phyloP scores from a whole-genome alignment of 2,113 vertebrate genomes.

The Litocranius walleri region DNA sequence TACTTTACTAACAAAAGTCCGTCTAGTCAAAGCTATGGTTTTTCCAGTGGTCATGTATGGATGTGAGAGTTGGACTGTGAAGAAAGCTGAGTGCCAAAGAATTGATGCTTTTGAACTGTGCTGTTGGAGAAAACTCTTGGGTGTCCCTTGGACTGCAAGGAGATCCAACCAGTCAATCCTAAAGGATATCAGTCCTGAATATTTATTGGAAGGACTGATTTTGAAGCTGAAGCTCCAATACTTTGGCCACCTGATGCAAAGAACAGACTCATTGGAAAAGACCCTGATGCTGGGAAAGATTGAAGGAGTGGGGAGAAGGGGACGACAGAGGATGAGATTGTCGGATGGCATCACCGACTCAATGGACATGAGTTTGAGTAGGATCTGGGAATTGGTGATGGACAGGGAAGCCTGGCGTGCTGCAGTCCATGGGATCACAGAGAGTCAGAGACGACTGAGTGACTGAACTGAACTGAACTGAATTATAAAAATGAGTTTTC shows the following conservation, averaged over 20 bases:
- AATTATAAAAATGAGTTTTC: conserved; percentile 13
- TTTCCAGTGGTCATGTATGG: not conserved
- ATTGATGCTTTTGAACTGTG: not conserved
- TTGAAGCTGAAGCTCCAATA: not conserved
- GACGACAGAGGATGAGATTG: not conserved
- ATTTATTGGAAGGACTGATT: not conserved
- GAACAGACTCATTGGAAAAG: not conserved
- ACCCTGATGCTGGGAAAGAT: not conserved
- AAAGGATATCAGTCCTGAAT: not conserved
- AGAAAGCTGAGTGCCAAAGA: not conserved
- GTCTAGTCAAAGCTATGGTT: not conserved
- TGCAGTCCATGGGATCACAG: not conserved
- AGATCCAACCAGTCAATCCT: not conserved
- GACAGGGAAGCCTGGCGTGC: not conserved
- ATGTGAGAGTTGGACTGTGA: not conserved
- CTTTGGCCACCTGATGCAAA: not conserved
- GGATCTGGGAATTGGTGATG: not conserved
- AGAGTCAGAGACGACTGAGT: not conserved
- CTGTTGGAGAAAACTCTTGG: not conserved
- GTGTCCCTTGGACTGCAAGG: not conserved
- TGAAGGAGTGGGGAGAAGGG: not conserved
- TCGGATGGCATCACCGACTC: not conserved
- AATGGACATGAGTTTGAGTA: not conserved
- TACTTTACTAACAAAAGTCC: not conserved
- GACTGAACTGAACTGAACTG: not conserved